Evolutionary conservation across 2,888 invertebrate genomes (phyloP), one percentile per base, ranked within the genome.

Genomic region (Steinernema scapterisci): DNA sequence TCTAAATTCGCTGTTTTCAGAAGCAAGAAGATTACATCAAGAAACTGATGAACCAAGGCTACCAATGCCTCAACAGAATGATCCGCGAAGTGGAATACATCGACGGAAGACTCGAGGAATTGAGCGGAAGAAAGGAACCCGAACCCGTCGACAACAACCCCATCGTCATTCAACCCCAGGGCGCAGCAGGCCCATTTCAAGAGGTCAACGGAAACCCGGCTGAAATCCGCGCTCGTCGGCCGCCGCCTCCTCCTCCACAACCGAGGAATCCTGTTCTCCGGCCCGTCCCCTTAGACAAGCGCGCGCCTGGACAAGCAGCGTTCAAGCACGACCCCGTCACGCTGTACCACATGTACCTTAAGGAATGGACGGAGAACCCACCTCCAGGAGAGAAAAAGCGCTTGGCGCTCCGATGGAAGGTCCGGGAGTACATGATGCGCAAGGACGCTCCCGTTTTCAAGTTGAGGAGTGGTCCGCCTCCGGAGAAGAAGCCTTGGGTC

Each of bases 241-340:
- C 31, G 11, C 63, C 23, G 6, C 63, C 21, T 11, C 23, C 43
- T 21, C 38, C 38, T 38, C 38, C 38, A 38, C 38, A 38, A 6
- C 38, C 38, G 38, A n/a, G n/a, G n/a, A 73, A 72, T 74, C 70
- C 76, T 73, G 80, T 80, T 63, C 73, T 83, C 21, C 79, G 82
- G 1, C 75, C 76, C 6, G 80, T 81, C 1, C 72, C 76, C 9
- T 63, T 25, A 1, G 11, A 21, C 16, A 63, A 25, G 31, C 63
- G 70, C 0, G 72, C 74, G 51, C 85, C 85, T 6, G 86, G 86
- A 23, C 77, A 82, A 31, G 77, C 79, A n/a, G 81, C 83, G 1
- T 84, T 80, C 71, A 78, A 79, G 71, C 82, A 83, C 76, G 86
- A 87, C 76, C 84, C 84, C 2, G 85, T 85, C 11, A 81, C 79